Base-by-base conservation (phyloP, 2,797 vertebrate species). In the Alauda arvensis region DNA sequence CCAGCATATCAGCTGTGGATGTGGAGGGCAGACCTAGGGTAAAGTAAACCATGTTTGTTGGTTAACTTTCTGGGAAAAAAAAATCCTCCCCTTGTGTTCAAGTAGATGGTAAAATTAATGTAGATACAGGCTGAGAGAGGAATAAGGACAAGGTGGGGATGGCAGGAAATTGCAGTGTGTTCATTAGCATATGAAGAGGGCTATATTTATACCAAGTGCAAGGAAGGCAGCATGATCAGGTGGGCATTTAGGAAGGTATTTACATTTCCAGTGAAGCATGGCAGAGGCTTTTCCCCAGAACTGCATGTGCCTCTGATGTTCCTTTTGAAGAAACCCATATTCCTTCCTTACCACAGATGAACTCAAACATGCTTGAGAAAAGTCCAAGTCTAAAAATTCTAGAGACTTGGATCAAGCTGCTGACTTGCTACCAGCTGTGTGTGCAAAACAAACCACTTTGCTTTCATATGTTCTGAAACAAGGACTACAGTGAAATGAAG, bases 161-260 rank as follows among this genome's bases (percentile, higher is more conserved):
- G 65, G 46, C 85, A 95, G 88, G 87, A 95, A 93, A 88, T 87
- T 91, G 72, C 83, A 71, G 29, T 11, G 31, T 65, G n/a, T 48
- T 91, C 57, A 77, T 91, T 90, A 93, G 75, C 90, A 90, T 91
- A 87, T 91, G 90, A 90, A 90, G 85, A 90, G 83, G 39, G 33
- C 43, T 91, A 76, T 85, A 87, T 90, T 88, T 90, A 88, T 87
- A 91, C 24, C 71, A 71, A 86, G 57, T 71, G 48, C 57, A 86
- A 77, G 76, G 59, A 83, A 93, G 18, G 57, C 71, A 90, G 68
- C 43, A n/a, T 56, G 77, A 85, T 87, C 46, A 85, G 88, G 61
- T 82, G 77, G 77, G 65, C 68, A 75, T 91, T 85, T 70, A 81
- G 57, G 49, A 85, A 87, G 9, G 37, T 77, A 66, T 91, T 92